Evolutionary conservation across 2,113 vertebrate genomes (phyloP).

Genomic region (Osmerus mordax): DNA sequence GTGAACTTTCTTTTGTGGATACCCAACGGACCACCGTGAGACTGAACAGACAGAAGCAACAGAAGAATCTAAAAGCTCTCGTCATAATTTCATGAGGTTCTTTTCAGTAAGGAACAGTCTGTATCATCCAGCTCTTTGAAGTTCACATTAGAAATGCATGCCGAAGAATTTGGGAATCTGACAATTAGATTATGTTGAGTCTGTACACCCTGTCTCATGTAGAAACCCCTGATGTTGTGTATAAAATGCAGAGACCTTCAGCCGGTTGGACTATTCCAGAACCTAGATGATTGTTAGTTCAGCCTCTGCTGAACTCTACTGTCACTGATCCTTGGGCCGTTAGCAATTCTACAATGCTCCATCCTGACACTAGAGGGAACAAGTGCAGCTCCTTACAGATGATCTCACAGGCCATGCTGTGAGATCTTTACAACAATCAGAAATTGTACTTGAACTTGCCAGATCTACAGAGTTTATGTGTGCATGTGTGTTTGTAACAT

Average conservation of each 20-base stretch:
- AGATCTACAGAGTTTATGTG: no score
- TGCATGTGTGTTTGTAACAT: background rate
- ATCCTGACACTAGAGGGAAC: no score
- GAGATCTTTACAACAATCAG: no score
- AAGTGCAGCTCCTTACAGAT: background rate
- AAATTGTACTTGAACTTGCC: no score
- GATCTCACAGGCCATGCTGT: background rate
- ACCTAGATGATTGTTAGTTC: no score
- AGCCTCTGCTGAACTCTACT: no score
- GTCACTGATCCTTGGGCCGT: no score
- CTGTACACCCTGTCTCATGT: conserved; percentile 26
- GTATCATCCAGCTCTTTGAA: conserved; percentile 41
- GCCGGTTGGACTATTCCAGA: no score
- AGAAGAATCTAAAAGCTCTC: conserved; percentile 19
- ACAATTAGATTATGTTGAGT: conserved; percentile 34
- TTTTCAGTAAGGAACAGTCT: conserved; percentile 36
- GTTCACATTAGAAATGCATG: conserved; percentile 36
- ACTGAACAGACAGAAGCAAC: background rate
- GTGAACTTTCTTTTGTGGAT: background rate
- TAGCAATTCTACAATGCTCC: no score
- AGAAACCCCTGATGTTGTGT: background rate
- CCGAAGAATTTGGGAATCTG: conserved; percentile 22
- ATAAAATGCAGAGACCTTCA: no score
- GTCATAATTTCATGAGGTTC: conserved; percentile 40
- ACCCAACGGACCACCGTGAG: background rate